Evolutionary conservation across 2,888 invertebrate genomes (phyloP), one percentile per base, ranked within the genome.

Genomic region (Dioctria rufipes): DNA sequence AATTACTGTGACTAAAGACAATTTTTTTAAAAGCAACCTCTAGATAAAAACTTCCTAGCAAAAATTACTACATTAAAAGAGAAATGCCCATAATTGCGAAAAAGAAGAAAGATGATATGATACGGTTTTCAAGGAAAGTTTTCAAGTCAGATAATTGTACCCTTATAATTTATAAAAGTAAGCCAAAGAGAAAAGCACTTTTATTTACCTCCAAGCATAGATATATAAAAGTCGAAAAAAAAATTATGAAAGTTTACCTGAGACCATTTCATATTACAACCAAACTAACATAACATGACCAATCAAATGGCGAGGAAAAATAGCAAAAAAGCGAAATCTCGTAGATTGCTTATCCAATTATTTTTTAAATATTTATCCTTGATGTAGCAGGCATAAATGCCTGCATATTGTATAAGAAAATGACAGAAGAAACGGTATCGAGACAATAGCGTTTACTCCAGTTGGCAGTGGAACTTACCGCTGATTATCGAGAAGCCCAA

Each of bases 261-360:
- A 84, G 80, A 83, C 84, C 6, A 81, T 83, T 58, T 65, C 54
- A 82, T 83, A 80, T 75, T 84, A 83, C 73, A 85, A 83, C 80
- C 81, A 71, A 43, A 84, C 82, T 61, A 83, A 83, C 82, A 83
- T 79, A 81, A 83, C 80, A 81, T 83, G 77, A 67, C 82, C 43
- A 82, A 84, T 77, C 81, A 83, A 80, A 86, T 86, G 84, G 84
- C 85, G 43, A 82, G 84, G 81, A 85, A 85, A 83, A 85, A 84
- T 83, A 84, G 82, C 8, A 83, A 83, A 40, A 85, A 85, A 84
- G 81, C 83, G 58, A 82, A 81, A 63, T 84, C 83, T 69, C 66
- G 83, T 83, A 84, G 84, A 77, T 85, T 84, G 84, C 84, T 83
- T 54, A 78, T 83, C 25, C 84, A 85, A 75, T 82, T 85, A 80